Percentiles rank a stretch among this genome's conserved stretches.
phyloP scores from a whole-genome alignment of 2,113 vertebrate species.

The Dipodomys merriami region DNA sequence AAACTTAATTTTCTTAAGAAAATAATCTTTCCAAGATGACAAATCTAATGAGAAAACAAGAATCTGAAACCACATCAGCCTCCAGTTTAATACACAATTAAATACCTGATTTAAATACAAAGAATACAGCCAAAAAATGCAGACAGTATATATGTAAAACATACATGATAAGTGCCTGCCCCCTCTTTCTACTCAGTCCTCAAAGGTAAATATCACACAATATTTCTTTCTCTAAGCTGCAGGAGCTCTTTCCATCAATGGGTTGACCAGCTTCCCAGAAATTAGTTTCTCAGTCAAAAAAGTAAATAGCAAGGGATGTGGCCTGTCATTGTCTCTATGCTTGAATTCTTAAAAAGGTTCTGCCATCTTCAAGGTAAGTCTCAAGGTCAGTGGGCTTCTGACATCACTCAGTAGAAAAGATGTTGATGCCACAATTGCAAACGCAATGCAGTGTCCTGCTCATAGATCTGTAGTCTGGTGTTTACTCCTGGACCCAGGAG shows the following conservation, averaged over 20 bases:
- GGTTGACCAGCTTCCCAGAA: background rate
- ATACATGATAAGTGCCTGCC: background rate
- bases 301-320: background rate
- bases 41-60: background rate
- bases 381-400: background rate
- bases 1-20: background rate
- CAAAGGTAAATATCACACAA: background rate
- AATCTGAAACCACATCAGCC: background rate
- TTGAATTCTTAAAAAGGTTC: constrained; percentile 36
- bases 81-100: background rate
- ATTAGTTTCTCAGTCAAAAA: background rate
- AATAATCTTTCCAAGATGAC: background rate
- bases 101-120: background rate
- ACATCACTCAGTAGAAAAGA: background rate
- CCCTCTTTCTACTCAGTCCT: background rate
- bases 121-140: background rate
- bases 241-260: background rate
- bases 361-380: background rate
- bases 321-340: background rate
- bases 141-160: background rate
- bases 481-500: background rate
- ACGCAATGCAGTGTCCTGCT: background rate
- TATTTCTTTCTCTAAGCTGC: background rate
- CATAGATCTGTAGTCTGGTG: background rate
- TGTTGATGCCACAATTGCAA: background rate